Conservation (phyloP, 2,797 vertebrate species). For the Psittacula derbiana region DNA sequence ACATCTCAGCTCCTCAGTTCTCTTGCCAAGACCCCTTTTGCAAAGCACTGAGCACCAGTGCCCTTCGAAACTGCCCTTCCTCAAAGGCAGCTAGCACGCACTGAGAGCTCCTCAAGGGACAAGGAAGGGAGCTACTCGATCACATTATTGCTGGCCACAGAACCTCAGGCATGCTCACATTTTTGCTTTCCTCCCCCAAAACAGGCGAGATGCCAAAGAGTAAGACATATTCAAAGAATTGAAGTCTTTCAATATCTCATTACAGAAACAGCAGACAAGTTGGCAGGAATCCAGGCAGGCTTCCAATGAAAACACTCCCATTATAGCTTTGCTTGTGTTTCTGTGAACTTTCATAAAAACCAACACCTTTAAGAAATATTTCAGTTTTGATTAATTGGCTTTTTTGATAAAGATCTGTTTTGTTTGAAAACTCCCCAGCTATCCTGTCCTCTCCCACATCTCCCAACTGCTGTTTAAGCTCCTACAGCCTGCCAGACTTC, state of each 20-base stretch:
- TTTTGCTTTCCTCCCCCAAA: conserved; percentile 25
- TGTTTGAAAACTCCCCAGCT: conserved; percentile 54
- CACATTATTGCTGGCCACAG: conserved; percentile 38
- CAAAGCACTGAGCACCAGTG: background rate
- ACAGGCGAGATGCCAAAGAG: conserved; percentile 15
- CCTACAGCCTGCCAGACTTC: background rate
- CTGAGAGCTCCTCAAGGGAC: background rate
- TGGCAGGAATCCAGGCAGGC: conserved; percentile 52
- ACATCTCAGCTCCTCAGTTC: background rate
- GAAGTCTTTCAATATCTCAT: conserved; percentile 66
- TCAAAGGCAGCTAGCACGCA: background rate
- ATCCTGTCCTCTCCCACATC: conserved; percentile 42
- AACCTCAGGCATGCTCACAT: conserved; percentile 37
- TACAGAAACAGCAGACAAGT: conserved; percentile 61
- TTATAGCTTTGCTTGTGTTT: conserved; percentile 61
- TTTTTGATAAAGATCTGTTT: conserved; percentile 63
- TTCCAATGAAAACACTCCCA: conserved; percentile 65
- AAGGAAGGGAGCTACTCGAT: background rate
- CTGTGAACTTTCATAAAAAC: conserved; percentile 58
- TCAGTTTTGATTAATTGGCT: conserved; percentile 59
- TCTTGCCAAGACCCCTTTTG: conserved; percentile 3
- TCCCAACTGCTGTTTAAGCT: conserved; percentile 1
- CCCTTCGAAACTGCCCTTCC: conserved; percentile 19
- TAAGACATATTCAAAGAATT: conserved; percentile 52
- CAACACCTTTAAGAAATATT: conserved; percentile 63